These are phyloP conservation scores for Aporophyla lueneburgensis DNA, from an alignment of 2,888 invertebrate species.

Conservation along the genomic window DNA sequence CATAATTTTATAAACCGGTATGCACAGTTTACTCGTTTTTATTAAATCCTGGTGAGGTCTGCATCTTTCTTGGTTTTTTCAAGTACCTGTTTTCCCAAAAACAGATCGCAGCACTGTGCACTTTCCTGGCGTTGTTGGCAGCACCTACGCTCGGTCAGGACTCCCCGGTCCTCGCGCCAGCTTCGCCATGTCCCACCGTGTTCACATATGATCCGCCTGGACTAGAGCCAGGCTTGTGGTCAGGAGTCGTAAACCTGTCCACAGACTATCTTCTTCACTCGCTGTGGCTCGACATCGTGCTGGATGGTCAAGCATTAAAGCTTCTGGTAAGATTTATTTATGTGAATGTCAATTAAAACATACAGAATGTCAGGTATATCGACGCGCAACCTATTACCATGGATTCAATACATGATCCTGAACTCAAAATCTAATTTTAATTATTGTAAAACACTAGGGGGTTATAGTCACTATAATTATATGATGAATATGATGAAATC, in stretches of 20 bases:
- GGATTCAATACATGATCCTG: too few relatives aligned
- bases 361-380: too few relatives aligned
- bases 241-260: background rate
- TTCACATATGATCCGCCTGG: background rate
- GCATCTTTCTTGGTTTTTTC: background rate
- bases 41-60: background rate
- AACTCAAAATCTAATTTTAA: too few relatives aligned
- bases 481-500: too few relatives aligned
- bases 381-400: too few relatives aligned
- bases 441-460: too few relatives aligned
- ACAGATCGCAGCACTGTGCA: slow-evolving; percentile 3
- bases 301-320: background rate
- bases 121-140: background rate
- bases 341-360: too few relatives aligned
- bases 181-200: slow-evolving; percentile 9
- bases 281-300: slow-evolving; percentile 1
- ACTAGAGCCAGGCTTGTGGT: background rate
- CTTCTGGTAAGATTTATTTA: background rate
- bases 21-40: background rate
- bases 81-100: background rate
- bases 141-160: background rate
- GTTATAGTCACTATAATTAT: too few relatives aligned
- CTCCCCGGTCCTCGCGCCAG: background rate
- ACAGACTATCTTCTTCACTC: background rate
- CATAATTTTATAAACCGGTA: background rate